Percentiles rank a stretch among this genome's conserved stretches.
These are phyloP conservation scores for Gephyroberyx darwinii DNA, from an alignment of 2,797 vertebrate genomes.

Conservation along the genomic window DNA sequence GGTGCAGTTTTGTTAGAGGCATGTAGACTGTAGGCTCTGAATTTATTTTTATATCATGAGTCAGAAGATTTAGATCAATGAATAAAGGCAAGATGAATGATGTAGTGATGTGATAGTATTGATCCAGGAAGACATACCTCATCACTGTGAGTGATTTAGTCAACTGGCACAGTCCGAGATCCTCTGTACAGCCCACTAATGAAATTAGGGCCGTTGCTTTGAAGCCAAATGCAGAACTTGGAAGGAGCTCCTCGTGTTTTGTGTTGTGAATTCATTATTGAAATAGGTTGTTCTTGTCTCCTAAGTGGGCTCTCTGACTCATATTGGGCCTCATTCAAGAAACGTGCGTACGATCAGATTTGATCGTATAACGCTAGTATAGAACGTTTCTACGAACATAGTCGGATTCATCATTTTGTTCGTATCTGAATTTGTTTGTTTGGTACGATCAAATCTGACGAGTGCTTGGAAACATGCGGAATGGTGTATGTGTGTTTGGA, in stretches of 20 bases:
- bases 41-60: slow-evolving; percentile 43
- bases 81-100: slow-evolving; percentile 46
- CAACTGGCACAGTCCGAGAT: slow-evolving; percentile 57
- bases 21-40: slow-evolving; percentile 8
- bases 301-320: slow-evolving; percentile 58
- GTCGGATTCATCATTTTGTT: too few species aligned
- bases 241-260: slow-evolving; percentile 51
- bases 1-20: not conserved
- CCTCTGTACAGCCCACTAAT: slow-evolving; percentile 55
- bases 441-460: too few species aligned
- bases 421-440: too few species aligned
- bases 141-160: slow-evolving; percentile 53
- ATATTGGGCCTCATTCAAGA: too few species aligned
- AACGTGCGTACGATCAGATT: too few species aligned
- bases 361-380: too few species aligned
- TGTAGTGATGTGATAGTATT: slow-evolving; percentile 45
- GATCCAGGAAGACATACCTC: slow-evolving; percentile 42
- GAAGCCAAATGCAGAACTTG: slow-evolving; percentile 66
- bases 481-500: too few species aligned
- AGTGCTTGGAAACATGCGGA: too few species aligned
- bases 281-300: slow-evolving; percentile 64
- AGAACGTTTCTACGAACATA: too few species aligned
- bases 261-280: slow-evolving; percentile 67
- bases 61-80: slow-evolving; percentile 30
- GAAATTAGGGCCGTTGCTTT: slow-evolving; percentile 59